Percentiles rank a stretch among this genome's conserved stretches.
Conservation (phyloP, 1,140 invertebrate species). For the Teleogryllus occipitalis region DNA sequence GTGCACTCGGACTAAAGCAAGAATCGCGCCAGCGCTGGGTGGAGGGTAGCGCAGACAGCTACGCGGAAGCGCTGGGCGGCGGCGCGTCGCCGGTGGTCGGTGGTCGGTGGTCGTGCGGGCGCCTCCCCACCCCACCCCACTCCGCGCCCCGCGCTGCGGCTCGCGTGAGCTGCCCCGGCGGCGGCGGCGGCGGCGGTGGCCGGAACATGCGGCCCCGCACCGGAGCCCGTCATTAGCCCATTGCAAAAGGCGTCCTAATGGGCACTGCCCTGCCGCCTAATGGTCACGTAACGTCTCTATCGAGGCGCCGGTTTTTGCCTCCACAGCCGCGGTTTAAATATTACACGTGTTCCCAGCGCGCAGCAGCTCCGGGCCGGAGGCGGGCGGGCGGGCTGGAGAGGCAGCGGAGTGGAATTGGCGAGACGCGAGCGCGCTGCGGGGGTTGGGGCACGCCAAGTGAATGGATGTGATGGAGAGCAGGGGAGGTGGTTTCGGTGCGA, state of each 20-base stretch:
- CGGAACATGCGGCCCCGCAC: not conserved
- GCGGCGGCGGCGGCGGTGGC: too few relatives aligned
- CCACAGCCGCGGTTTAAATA: not conserved
- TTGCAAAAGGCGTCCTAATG: slow-evolving; percentile 21
- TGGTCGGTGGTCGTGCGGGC: not conserved
- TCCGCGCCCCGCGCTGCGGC: too few relatives aligned
- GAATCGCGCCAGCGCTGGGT: too few relatives aligned
- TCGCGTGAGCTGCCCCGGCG: not conserved
- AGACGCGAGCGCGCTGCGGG: too few relatives aligned
- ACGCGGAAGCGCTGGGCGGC: not conserved
- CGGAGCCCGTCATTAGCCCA: slow-evolving; percentile 15
- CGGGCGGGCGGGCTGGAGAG: too few relatives aligned
- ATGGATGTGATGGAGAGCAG: not conserved
- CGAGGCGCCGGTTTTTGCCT: slow-evolving; percentile 7
- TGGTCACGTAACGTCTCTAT: slow-evolving; percentile 22
- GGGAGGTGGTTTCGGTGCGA: not conserved
- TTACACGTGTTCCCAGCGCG: not conserved
- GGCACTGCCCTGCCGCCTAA: slow-evolving; percentile 15
- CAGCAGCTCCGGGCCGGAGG: not conserved
- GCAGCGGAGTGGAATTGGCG: too few relatives aligned
- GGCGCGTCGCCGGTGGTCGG: not conserved
- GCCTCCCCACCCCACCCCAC: not conserved
- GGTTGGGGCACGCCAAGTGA: not conserved
- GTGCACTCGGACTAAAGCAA: too few relatives aligned
- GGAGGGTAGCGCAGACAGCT: not conserved